Evolutionary conservation across 2,113 vertebrate genomes (phyloP), one percentile per base, ranked within the genome.

Genomic region (Gallinago media): DNA sequence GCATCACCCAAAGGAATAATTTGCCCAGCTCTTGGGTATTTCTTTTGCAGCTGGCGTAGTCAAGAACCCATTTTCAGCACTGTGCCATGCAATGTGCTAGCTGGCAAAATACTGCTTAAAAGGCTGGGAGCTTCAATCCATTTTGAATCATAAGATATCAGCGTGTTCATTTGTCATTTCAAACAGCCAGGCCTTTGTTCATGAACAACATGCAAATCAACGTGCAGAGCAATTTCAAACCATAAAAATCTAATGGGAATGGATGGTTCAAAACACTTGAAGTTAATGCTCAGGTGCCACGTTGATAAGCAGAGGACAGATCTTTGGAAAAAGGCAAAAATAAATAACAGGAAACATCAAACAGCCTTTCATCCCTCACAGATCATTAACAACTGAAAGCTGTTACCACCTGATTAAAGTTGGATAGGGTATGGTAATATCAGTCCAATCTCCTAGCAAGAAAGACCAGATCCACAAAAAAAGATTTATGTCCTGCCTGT

Each of bases 311-410:
- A 19, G 14, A 68, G 34, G 56, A 84, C 13, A 81, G 79, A 81
- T 85, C 47, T 87, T 81, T 72, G 77, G 80, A 87, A 59, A 87
- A 88, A 90, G 14, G 9, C 14, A 83, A 82, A 93, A 71, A 89
- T 52, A 92, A 87, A 65, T 67, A 95, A 79, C 22, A 79, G 12
- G 11, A 72, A 94, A 94, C 21, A 82, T 94, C 77, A 95, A 92
- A 52, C 23, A 76, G 31, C 44, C 52, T 96, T 96, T 96, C 52
- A 87, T 91, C 49, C 47, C 55, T 87, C 66, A 75, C 32, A 89
- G 66, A 72, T 81, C 62, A 95, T 88, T 84, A 93, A 61, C 4
- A 68, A 87, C 49, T 82, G 79, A 95, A 90, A 88, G 46, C 72
- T 1, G 4, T 79, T 95, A 47, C 23, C 49, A 65, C 19, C 23